phyloP scores from a whole-genome alignment of 2,797 vertebrate genomes.

The Acrossocheilus fasciatus region DNA sequence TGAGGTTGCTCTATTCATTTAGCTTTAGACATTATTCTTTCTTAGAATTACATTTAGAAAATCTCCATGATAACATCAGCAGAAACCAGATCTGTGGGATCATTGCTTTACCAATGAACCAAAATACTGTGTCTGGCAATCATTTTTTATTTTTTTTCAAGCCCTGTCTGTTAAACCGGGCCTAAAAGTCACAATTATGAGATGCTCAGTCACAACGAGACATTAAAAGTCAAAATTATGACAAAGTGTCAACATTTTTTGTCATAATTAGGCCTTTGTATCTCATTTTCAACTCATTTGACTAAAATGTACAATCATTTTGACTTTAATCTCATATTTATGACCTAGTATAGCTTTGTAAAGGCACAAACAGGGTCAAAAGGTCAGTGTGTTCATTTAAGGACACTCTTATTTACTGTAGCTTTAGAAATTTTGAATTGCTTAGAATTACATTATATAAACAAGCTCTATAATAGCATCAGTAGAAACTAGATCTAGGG shows the following conservation, averaged over 20 bases:
- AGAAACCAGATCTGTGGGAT: background rate
- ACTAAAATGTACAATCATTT: background rate
- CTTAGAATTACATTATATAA: conserved; percentile 2
- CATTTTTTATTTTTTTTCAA: background rate
- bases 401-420: background rate
- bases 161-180: no score
- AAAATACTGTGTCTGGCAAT: background rate
- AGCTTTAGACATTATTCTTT: background rate
- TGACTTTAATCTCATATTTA: background rate
- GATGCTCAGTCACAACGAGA: no score
- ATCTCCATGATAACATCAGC: background rate
- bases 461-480: conserved; percentile 1
- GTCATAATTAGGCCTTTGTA: no score
- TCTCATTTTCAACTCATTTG: no score
- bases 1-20: background rate
- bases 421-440: background rate
- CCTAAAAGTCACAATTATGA: no score
- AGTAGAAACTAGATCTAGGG: background rate
- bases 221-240: no score
- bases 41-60: conserved; percentile 17
- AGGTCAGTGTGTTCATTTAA: background rate
- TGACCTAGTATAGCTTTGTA: background rate
- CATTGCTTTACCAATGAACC: background rate
- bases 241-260: no score
- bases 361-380: conserved; percentile 25